phyloP scores from a whole-genome alignment of 2,888 invertebrate genomes.

The Metalampra italica region DNA sequence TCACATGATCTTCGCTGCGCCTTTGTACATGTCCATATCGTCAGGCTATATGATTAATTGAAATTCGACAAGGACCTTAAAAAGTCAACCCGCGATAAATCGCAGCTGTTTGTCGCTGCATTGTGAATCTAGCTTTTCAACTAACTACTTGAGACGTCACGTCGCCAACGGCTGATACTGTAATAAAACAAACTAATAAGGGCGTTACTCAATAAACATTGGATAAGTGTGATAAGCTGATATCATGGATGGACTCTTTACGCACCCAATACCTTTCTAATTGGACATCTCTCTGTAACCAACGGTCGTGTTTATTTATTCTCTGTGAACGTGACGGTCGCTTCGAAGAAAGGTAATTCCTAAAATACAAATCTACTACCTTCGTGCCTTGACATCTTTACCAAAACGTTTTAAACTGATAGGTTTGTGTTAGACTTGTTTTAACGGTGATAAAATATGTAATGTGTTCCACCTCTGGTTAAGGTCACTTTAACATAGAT shows the following conservation, averaged over 20 bases:
- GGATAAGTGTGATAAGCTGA: slow-evolving; percentile 29
- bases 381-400: background rate
- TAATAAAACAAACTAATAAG: slow-evolving; percentile 13
- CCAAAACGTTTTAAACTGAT: too few relatives aligned
- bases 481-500: too few relatives aligned
- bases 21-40: too few relatives aligned
- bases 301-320: background rate
- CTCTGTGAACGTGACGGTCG: background rate
- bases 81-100: background rate
- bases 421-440: too few relatives aligned
- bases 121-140: background rate
- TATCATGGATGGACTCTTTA: slow-evolving; percentile 14
- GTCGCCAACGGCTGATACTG: slow-evolving; percentile 26
- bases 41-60: too few relatives aligned
- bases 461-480: too few relatives aligned
- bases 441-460: too few relatives aligned
- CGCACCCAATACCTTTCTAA: background rate
- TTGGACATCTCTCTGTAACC: background rate
- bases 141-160: slow-evolving; percentile 28
- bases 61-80: too few relatives aligned
- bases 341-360: background rate
- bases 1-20: too few relatives aligned
- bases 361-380: too few relatives aligned
- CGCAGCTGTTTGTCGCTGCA: background rate
- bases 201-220: slow-evolving; percentile 22